These are phyloP conservation scores for Idaea aversata DNA, from an alignment of 2,888 invertebrate genomes.

Conservation along the genomic window DNA sequence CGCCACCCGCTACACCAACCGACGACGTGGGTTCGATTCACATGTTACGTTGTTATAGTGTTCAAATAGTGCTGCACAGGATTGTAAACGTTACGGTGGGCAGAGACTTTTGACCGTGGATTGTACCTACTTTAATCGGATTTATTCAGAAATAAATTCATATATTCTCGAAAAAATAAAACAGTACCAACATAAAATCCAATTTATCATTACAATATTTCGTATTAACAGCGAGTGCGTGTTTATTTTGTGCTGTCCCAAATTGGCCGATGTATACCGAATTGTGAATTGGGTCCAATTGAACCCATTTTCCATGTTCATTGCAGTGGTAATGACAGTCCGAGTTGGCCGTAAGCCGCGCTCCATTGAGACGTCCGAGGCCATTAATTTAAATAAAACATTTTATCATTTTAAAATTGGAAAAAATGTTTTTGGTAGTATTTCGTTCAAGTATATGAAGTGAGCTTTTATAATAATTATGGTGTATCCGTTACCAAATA, in stretches of 20 bases:
- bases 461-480: no score
- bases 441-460: background rate
- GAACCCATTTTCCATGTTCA: conserved; percentile 4
- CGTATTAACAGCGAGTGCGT: background rate
- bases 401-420: background rate
- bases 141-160: background rate
- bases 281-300: background rate
- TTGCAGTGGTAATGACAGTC: conserved; percentile 33
- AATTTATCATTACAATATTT: background rate
- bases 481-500: no score
- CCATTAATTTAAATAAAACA: background rate
- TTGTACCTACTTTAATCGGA: no score
- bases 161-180: background rate
- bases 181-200: background rate
- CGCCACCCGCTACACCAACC: no score
- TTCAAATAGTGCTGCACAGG: no score
- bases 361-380: conserved; percentile 24
- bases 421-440: background rate
- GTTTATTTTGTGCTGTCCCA: background rate
- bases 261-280: conserved; percentile 1
- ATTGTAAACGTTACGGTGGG: no score
- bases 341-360: conserved; percentile 30
- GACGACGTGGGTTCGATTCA: no score
- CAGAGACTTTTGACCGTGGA: no score
- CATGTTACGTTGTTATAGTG: no score